Evolutionary conservation across 2,797 vertebrate genomes (phyloP).

Genomic region (Loriculus beryllinus): DNA sequence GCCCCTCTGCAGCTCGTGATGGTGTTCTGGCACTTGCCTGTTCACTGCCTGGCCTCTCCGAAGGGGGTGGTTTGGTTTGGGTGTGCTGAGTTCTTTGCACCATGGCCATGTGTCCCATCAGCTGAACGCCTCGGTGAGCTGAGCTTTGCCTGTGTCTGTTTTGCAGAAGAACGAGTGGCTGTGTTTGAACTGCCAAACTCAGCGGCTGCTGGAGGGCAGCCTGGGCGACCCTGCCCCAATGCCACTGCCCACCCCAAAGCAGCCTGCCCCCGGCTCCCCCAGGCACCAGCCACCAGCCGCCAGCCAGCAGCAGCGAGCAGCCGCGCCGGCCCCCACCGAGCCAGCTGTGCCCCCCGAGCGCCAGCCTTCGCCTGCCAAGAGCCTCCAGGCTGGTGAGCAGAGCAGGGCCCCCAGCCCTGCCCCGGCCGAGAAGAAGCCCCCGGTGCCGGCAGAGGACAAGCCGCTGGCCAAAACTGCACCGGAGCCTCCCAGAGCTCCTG

Average conservation of each 20-base stretch:
- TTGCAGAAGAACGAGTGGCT: constrained; percentile 98
- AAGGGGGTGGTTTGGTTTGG: background rate
- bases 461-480: constrained; percentile 67
- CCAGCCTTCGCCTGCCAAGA: constrained; percentile 81
- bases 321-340: constrained; percentile 6
- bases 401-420: constrained; percentile 72
- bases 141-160: background rate
- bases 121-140: background rate
- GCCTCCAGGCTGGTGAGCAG: constrained; percentile 78
- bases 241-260: constrained; percentile 82
- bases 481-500: constrained; percentile 75
- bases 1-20: fast-evolving
- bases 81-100: background rate
- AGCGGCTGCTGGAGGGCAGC: constrained; percentile 92
- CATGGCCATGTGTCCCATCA: background rate
- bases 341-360: constrained; percentile 70
- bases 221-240: constrained; percentile 85
- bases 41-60: fast-evolving
- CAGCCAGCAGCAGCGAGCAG: constrained; percentile 78
- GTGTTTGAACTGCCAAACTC: constrained; percentile 99
- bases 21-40: fast-evolving
- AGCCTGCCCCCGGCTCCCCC: constrained; percentile 79
- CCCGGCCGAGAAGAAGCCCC: constrained; percentile 70
- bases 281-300: constrained; percentile 71
- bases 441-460: constrained; percentile 54